Percentiles rank a stretch among this genome's conserved stretches.
phyloP scores from a whole-genome alignment of 2,888 invertebrate species.

The Tromatobia lineatoria region DNA sequence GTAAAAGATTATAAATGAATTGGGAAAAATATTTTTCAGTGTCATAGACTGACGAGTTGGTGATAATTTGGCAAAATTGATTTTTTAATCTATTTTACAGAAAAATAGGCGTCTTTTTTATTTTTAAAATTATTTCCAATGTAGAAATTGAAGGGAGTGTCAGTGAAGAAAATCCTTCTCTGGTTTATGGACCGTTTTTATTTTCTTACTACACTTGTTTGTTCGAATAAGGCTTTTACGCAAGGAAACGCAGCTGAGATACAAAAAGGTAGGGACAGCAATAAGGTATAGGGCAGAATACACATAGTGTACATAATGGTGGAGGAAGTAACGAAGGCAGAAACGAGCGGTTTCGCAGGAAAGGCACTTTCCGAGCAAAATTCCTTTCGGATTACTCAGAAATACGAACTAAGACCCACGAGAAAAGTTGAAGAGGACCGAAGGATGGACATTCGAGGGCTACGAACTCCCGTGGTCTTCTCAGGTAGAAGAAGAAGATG shows the following conservation, averaged over 20 bases:
- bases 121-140: not conserved
- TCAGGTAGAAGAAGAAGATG: slow-evolving; percentile 57
- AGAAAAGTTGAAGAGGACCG: slow-evolving; percentile 44
- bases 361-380: slow-evolving; percentile 78
- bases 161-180: slow-evolving; percentile 29
- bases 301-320: slow-evolving; percentile 27
- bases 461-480: slow-evolving; percentile 60
- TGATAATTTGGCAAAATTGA: too few species aligned
- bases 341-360: slow-evolving; percentile 67
- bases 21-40: too few species aligned
- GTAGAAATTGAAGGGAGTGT: not conserved
- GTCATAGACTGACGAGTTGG: too few species aligned
- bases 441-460: slow-evolving; percentile 54
- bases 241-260: slow-evolving; percentile 25
- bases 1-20: too few species aligned
- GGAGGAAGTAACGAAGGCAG: slow-evolving; percentile 63
- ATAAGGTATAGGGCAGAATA: not conserved
- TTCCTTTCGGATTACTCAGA: slow-evolving; percentile 78
- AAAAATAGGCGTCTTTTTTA: too few species aligned
- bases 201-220: not conserved
- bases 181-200: not conserved
- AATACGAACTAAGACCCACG: slow-evolving; percentile 61
- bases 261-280: slow-evolving; percentile 11
- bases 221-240: slow-evolving; percentile 35
- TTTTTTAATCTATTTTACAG: too few species aligned